Evolutionary conservation across 2,113 vertebrate species (phyloP).

Genomic region (Piprites chloris): DNA sequence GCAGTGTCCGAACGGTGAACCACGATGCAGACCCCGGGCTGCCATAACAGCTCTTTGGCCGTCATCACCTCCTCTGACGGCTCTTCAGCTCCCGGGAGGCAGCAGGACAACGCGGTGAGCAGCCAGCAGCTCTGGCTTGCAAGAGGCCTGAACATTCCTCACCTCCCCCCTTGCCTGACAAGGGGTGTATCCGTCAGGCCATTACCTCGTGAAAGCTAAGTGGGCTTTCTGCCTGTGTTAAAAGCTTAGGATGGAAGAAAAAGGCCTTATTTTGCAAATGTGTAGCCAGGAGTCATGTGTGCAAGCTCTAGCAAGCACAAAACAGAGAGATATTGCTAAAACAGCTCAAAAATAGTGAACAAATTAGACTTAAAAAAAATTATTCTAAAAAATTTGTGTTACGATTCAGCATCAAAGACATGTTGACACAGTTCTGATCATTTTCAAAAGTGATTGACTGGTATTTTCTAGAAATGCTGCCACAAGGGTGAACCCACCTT

Average conservation of each 20-base stretch:
- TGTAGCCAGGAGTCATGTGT: neutral
- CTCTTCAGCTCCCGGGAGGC: neutral
- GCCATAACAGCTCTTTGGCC: neutral
- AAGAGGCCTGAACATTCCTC: neutral
- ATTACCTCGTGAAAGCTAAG: neutral
- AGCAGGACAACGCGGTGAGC: rapidly evolving
- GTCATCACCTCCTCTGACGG: neutral
- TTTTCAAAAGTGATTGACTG: neutral
- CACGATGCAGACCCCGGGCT: rapidly evolving
- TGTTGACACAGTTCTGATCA: neutral
- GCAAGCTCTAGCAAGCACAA: neutral
- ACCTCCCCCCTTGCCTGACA: neutral
- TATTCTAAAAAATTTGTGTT: neutral
- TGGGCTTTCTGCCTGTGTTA: neutral
- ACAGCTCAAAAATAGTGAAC: neutral
- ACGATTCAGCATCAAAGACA: neutral
- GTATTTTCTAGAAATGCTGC: neutral
- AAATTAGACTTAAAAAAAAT: neutral
- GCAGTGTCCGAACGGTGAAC: rapidly evolving
- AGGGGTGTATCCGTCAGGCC: neutral
- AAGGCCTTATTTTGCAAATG: neutral
- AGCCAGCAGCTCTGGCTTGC: neutral
- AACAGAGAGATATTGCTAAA: neutral
- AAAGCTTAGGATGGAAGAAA: neutral
- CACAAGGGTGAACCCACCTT: neutral